A percentile compares a stretch with the other conserved stretches of the same genome.
These are phyloP conservation scores for Drosophila quasianomalipes DNA, from an alignment of 2,888 invertebrate species.

Conservation along the genomic window DNA sequence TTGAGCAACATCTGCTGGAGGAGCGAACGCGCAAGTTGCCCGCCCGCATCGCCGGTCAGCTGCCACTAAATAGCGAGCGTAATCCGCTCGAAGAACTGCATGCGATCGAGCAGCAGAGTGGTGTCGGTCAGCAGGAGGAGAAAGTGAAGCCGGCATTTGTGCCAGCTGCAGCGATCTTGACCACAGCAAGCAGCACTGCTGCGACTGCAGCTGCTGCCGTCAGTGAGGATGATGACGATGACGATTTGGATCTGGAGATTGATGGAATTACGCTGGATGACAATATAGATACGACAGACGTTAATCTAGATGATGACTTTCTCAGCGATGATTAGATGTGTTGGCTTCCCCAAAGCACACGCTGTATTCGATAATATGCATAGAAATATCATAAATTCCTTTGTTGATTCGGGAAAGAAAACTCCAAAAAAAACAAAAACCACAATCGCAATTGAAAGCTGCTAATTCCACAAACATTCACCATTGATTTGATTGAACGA, in stretches of 20 bases:
- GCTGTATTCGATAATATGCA: constrained; percentile 49
- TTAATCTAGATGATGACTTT: constrained; percentile 90
- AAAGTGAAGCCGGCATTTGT: constrained; percentile 77
- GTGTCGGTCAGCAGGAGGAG: constrained; percentile 83
- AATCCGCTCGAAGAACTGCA: constrained; percentile 90
- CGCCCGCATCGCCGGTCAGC: constrained; percentile 87
- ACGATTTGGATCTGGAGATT: constrained; percentile 93
- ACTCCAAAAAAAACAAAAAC: constrained; percentile 14
- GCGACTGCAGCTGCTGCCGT: constrained; percentile 17
- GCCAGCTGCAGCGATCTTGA: constrained; percentile 29
- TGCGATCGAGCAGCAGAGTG: constrained; percentile 86
- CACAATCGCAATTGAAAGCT: constrained; percentile 50
- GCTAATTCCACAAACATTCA: constrained; percentile 70
- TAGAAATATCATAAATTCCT: constrained; percentile 48
- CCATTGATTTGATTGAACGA: constrained; percentile 67
- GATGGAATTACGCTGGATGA: constrained; percentile 93
- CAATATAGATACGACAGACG: constrained; percentile 91
- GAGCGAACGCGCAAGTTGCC: constrained; percentile 84
- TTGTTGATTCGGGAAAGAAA: constrained; percentile 42
- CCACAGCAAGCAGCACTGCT: constrained; percentile 16
- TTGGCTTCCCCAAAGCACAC: constrained; percentile 20
- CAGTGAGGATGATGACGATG: constrained; percentile 87
- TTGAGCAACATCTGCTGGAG: constrained; percentile 88
- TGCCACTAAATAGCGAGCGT: constrained; percentile 89
- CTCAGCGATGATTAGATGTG: constrained; percentile 87